Evolutionary conservation across 2,113 vertebrate species (phyloP), one percentile per base, ranked within the genome.

Genomic region (Centropus bengalensis): DNA sequence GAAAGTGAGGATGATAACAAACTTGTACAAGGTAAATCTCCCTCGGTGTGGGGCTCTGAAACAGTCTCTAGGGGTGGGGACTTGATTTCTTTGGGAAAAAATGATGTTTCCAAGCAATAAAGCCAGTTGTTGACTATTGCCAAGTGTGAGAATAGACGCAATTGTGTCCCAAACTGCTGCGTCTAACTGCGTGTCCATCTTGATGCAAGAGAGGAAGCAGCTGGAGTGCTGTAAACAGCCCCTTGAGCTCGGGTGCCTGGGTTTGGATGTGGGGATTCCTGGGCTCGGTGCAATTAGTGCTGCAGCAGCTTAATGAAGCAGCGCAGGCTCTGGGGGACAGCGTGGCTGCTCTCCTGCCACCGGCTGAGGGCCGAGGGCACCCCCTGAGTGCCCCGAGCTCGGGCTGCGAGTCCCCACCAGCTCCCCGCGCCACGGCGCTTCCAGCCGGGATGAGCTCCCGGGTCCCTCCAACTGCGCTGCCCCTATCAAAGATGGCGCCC

Each of bases 161-260:
- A 1, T 70, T 12, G 44, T 27, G 55, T 49, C 55, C 38, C 27
- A 3, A 14, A 19, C 0, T 8, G 49, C 44, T 52, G 44, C 0
- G 12, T 38, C 62, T 42, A 21, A 6, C 20, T 12, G 36, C 1
- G 27, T 10, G n/a, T 80, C 3, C 0, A 18, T 44, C 38, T 15
- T 45, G 32, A 40, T 33, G 11, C 1, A 20, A 7, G 0, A 3
- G 22, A 21, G 23, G 7, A 9, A 22, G 36, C 44, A 5, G 2
- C 2, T 3, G 4, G 6, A 45, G 63, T 5, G 79, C 56, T 45
- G 55, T 38, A 5, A 3, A 8, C 15, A 12, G 62, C 51, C 3
- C 3, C 2, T 9, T 1, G 1, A 7, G 38, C 22, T 7, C 15
- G 5, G 20, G 15, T 0, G 15, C 17, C 10, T 10, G 4, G 30